Base-by-base conservation (phyloP, 2,797 vertebrate genomes). In the Neopelma chrysocephalum region DNA sequence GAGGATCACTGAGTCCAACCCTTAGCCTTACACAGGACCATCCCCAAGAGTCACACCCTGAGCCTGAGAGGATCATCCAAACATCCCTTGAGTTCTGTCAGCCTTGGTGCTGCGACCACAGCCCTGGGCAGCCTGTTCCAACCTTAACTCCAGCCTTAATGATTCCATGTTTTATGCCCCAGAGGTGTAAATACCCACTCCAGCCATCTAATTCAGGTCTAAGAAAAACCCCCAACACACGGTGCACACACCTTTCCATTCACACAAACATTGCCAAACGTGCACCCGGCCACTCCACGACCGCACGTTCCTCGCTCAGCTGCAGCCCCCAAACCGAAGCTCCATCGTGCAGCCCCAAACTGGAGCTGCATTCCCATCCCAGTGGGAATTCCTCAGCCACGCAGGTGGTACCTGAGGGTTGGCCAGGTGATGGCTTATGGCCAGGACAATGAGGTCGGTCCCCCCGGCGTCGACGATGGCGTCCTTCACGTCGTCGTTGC, bases 401-500 rank as follows among this genome's bases (percentile, higher is more conserved):
- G 36, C 26, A 1, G 18, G 3, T 13, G 64, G n/a, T 47, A 99
- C 99, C 98, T 98, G 98, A 45, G 98, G 90, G 89, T 97, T 99
- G 90, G 86, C 89, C 64, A 98, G 98, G 96, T 99, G 99, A 36
- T 94, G 98, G 94, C 98, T 99, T 97, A 99, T 98, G 40, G 98
- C 98, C 1, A 99, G 97, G 80, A 99, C 98, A 7, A 99, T 99
- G 21, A 99, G 98, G 68, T 99, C 98, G 0, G 99, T 98, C 31
- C 98, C 99, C 1, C 99, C 99, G 0, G 98, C 98, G 1, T 66
- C 98, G 15, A 99, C 98, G 4, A 99, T 98, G 32, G 98, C 98
- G 4, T 99, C 99, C 77, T 99, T 99, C 70, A 99, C 99, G 0
- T 99, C 99, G 4, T 99, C 99, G 0, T 99, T 99, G 64, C 99